These are phyloP conservation scores for Pogonocichla stellata DNA, from an alignment of 2,113 vertebrate genomes.

Conservation along the genomic window DNA sequence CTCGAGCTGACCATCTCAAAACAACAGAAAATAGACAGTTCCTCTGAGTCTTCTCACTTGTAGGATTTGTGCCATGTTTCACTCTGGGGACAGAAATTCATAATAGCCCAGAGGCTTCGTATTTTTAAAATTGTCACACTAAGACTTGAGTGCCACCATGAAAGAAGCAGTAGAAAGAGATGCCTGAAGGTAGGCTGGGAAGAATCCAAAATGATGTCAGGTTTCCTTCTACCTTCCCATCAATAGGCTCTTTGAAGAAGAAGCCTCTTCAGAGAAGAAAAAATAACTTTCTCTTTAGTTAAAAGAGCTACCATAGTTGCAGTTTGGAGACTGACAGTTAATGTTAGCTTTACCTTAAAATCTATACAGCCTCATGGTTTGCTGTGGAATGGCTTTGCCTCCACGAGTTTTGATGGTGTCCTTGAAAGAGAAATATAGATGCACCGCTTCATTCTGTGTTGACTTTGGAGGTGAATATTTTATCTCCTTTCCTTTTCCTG, in stretches of 20 bases:
- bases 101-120: constrained; percentile 43
- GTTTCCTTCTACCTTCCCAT: constrained; percentile 65
- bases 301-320: constrained; percentile 24
- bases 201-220: constrained; percentile 64
- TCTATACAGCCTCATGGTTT: constrained; percentile 24
- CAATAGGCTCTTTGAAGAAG: constrained; percentile 50
- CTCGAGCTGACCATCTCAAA: neutral
- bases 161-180: constrained; percentile 58
- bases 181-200: constrained; percentile 52
- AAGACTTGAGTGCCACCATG: constrained; percentile 34
- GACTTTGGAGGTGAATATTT: constrained; percentile 63
- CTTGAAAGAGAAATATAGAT: constrained; percentile 61
- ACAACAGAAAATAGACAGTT: neutral
- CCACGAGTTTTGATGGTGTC: constrained; percentile 48
- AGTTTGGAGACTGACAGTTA: constrained; percentile 37
- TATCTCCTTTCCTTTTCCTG: constrained; percentile 33
- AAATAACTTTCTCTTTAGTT: constrained; percentile 50
- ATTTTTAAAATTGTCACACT: constrained; percentile 59
- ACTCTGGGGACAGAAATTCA: constrained; percentile 45
- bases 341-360: constrained; percentile 27
- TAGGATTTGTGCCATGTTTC: neutral
- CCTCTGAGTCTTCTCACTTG: neutral
- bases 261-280: constrained; percentile 26
- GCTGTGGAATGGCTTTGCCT: constrained; percentile 22
- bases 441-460: neutral